Evolutionary conservation across 2,888 invertebrate genomes (phyloP), one percentile per base, ranked within the genome.

Genomic region (Pollenia labialis): DNA sequence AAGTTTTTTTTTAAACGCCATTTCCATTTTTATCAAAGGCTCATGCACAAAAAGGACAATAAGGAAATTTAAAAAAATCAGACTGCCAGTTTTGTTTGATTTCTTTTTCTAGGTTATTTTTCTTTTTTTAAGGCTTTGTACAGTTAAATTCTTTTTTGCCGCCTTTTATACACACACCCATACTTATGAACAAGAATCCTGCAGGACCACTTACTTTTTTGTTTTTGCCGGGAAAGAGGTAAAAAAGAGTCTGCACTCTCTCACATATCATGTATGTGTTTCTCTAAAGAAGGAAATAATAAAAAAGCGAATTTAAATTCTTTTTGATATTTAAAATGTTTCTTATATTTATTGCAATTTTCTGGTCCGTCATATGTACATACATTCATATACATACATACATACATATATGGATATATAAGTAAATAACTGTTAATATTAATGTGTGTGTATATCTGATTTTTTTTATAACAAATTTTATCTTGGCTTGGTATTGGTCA

Each of bases 241-340:
- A 32, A 32, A 32, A 32, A 32, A 32, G 32, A 32, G 32, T 6
- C 32, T 32, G 1, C 18, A 8, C 23, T 1, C 14, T 2, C 40
- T 18, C 14, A 44, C 12, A 52, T 12, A 10, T 42, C 69, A 60
- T 50, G 18, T 52, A 52, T 8, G 46, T 16, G 40, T 66, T 66
- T 12, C 14, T 2, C 48, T 50, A 32, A 64, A 50, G 9, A 52
- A 60, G 54, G 16, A 52, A 81, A 46, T 44, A 60, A 60, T 18
- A 88, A 68, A 89, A 88, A 64, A 11, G 10, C n/a, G 14, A 48
- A n/a, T 75, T 76, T 76, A 83, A 88, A 89, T 89, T 88, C 80
- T 62, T 77, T 64, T 66, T 68, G 42, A 75, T 48, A 46, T 76
- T 66, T 50, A 56, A 76, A 60, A 54, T 74, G 54, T 60, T 90